Evolutionary conservation across 2,113 vertebrate genomes (phyloP), one percentile per base, ranked within the genome.

Genomic region (Epinephelus cyanopodus): DNA sequence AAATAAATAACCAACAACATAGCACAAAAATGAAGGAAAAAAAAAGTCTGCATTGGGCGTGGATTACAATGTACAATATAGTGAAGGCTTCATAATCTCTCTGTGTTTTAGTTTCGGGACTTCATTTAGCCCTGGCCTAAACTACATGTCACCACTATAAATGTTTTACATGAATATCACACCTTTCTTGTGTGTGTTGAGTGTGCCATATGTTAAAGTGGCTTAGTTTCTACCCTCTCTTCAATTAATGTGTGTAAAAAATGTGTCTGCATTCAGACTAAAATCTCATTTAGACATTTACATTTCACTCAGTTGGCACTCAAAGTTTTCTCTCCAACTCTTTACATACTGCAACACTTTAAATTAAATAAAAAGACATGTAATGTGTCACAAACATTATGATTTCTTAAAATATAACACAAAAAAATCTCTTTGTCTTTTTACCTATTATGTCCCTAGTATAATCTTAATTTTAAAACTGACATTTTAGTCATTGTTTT

Each of bases 1-100:
- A 67, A 81, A 88, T 78, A 79, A 88, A 82, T 81, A 89, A 67
- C 15, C 47, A 47, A 77, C 5, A 77, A 77, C 7, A 77, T 33
- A 42, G 39, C 4, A 78, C 1, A 2, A 76, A 62, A 73, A 29
- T n/a, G 2, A 18, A 42, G 70, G 60, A 33, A 48, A 57, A 52
- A 68, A 27, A 42, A 57, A 58, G 5, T 50, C 25, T 42, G 11
- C 48, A 53, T 11, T 14, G 27, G 42, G 42, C 42, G 2, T 45
- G 11, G 9, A 45, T 3, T 29, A 6, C 54, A 54, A 60, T 0
- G 12, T 15, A 54, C 12, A 76, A 13, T 14, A 39, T 12, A 60
- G 29, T 77, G 10, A 77, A 67, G 81, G 67, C 57, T 23, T 47
- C 3, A 66, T 29, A 61, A 70, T 86, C 42, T 70, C 27, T 66